Conservation (phyloP, 2,888 invertebrate species). For the Endomychus coccineus region DNA sequence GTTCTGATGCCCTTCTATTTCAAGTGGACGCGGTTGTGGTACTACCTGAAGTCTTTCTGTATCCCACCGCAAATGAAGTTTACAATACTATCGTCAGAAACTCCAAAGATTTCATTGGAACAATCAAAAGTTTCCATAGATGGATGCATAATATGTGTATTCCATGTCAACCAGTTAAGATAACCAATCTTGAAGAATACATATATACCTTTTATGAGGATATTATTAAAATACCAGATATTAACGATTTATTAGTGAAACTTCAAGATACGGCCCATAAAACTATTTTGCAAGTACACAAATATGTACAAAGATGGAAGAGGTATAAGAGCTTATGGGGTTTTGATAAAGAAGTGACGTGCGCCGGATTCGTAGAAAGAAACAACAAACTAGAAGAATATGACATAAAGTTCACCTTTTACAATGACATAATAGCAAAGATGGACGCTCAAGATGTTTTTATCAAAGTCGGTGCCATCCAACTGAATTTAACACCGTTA, state of each 20-base stretch:
- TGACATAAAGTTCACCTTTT: conserved; percentile 81
- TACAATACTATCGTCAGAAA: conserved; percentile 69
- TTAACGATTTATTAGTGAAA: conserved; percentile 58
- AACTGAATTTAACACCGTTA: conserved; percentile 67
- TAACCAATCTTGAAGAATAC: conserved; percentile 50
- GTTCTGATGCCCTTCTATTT: conserved; percentile 46
- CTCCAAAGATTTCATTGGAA: conserved; percentile 68
- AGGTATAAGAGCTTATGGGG: conserved; percentile 71
- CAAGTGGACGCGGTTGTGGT: conserved; percentile 71
- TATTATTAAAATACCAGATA: conserved; percentile 60
- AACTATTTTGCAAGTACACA: conserved; percentile 57
- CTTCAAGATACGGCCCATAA: conserved; percentile 62
- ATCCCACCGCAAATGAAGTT: conserved; percentile 69
- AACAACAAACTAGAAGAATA: conserved; percentile 57
- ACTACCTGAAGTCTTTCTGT: conserved; percentile 66
- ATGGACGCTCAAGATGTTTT: conserved; percentile 47
- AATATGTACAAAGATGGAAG: conserved; percentile 59
- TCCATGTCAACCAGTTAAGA: conserved; percentile 57
- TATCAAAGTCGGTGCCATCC: conserved; percentile 60
- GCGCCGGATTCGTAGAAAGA: conserved; percentile 69
- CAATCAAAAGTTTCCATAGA: conserved; percentile 67
- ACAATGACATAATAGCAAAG: conserved; percentile 60
- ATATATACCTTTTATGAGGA: conserved; percentile 76
- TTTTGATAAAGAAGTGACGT: conserved; percentile 63
- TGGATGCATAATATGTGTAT: conserved; percentile 83